phyloP scores from a whole-genome alignment of 2,888 invertebrate genomes.

The Tipula helvola region DNA sequence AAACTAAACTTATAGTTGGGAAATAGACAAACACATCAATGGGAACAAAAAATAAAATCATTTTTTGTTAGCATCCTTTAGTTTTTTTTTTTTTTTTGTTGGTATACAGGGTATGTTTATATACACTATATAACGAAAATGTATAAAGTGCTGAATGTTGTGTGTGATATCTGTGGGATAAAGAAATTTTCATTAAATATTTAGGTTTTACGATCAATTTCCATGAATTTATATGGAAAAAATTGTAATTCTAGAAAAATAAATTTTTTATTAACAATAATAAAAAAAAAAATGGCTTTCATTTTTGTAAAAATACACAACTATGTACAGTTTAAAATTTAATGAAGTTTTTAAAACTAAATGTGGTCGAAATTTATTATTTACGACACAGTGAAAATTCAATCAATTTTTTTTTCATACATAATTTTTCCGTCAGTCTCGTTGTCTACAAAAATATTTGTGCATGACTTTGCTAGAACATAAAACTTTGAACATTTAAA shows the following conservation, averaged over 20 bases:
- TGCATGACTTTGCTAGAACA: not conserved
- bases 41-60: not conserved
- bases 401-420: not conserved
- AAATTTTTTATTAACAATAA: not conserved
- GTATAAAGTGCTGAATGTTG: not conserved
- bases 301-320: not conserved
- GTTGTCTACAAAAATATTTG: not conserved
- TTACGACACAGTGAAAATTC: not conserved
- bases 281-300: not conserved
- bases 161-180: not conserved
- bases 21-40: not conserved
- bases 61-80: not conserved
- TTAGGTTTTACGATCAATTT: not conserved
- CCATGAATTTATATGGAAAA: not conserved
- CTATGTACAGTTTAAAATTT: not conserved
- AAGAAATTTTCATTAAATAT: conserved; percentile 4
- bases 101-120: not conserved
- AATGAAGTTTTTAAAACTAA: not conserved
- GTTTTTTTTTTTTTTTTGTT: no score
- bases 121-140: not conserved
- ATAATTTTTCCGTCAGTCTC: not conserved
- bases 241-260: not conserved
- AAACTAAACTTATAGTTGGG: not conserved
- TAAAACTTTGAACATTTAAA: not conserved
- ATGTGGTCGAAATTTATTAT: not conserved